Evolutionary conservation across 2,797 vertebrate species (phyloP).

Genomic region (Rhinatrema bivittatum): DNA sequence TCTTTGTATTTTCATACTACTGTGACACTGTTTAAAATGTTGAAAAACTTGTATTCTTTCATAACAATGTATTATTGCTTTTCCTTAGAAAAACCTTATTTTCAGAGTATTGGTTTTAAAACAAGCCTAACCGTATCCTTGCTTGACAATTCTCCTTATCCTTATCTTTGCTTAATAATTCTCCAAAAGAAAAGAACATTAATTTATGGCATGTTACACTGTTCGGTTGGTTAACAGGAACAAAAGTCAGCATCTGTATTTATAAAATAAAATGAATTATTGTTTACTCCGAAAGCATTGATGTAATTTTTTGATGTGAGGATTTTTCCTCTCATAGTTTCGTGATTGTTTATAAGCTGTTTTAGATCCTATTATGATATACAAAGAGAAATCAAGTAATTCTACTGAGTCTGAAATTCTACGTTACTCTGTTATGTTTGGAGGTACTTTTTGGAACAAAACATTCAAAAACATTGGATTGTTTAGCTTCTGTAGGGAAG

Average conservation of each 20-base stretch:
- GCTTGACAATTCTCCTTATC: no score
- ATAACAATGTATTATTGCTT: conserved; percentile 25
- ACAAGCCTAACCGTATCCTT: conserved; percentile 33
- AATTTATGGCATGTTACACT: conserved; percentile 39
- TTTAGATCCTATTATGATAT: no score
- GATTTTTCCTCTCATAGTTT: conserved; percentile 26
- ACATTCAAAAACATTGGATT: no score
- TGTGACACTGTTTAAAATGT: conserved; percentile 14
- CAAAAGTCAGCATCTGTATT: conserved; percentile 51
- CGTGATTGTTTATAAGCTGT: no score
- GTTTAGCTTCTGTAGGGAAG: no score
- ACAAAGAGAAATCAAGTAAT: no score
- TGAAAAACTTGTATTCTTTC: conserved; percentile 29
- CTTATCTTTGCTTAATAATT: conserved; percentile 48
- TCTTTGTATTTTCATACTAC: conserved; percentile 14
- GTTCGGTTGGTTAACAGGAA: conserved; percentile 39
- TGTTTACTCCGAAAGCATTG: conserved; percentile 41
- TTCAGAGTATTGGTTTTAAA: conserved; percentile 50
- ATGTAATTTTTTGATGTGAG: no score
- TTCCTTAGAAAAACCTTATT: conserved; percentile 39
- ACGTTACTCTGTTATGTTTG: no score
- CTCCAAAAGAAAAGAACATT: conserved; percentile 25
- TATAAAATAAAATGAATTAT: conserved; percentile 55
- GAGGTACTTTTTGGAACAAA: no score
- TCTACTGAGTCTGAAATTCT: no score